phyloP scores from a whole-genome alignment of 2,888 invertebrate genomes.

The Cryptophagus acutangulus region DNA sequence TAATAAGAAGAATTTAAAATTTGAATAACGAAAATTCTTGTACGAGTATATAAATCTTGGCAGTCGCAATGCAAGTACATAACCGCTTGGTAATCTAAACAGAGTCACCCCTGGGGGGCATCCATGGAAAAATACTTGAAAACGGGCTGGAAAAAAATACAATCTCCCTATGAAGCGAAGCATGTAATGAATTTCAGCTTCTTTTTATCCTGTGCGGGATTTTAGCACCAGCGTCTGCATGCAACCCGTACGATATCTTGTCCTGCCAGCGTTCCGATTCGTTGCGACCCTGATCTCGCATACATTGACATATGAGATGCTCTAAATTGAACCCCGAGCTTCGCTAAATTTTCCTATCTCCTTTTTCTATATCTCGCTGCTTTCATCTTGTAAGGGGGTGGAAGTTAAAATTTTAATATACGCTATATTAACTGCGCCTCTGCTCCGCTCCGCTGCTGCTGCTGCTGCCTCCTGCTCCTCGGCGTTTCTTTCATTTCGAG shows the following conservation, averaged over 20 bases:
- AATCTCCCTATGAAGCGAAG: constrained; percentile 47
- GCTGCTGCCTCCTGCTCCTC: constrained; percentile 7
- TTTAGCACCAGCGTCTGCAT: constrained; percentile 24
- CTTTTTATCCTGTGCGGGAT: constrained; percentile 37
- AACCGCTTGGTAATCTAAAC: constrained; percentile 29
- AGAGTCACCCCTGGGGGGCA: constrained; percentile 33
- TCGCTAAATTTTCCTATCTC: constrained; percentile 23
- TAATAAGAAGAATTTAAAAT: too few species aligned
- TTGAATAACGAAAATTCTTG: too few species aligned
- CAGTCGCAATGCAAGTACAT: constrained; percentile 18
- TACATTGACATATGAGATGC: constrained; percentile 41
- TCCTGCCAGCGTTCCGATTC: constrained; percentile 33
- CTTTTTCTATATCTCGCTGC: constrained; percentile 6
- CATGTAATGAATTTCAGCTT: constrained; percentile 48
- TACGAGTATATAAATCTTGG: too few species aligned
- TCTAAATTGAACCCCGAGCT: constrained; percentile 34
- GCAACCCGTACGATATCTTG: constrained; percentile 25
- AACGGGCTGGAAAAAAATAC: constrained; percentile 44
- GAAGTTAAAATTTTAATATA: constrained; percentile 41
- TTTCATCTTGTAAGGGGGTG: constrained; percentile 13
- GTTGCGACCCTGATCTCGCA: constrained; percentile 33
- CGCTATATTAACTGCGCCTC: constrained; percentile 33
- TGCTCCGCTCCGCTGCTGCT: constrained; percentile 6
- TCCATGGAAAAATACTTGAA: constrained; percentile 38
- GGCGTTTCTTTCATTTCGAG: constrained; percentile 3